Evolutionary conservation across 2,113 vertebrate genomes (phyloP).

Genomic region (Marmota monax): DNA sequence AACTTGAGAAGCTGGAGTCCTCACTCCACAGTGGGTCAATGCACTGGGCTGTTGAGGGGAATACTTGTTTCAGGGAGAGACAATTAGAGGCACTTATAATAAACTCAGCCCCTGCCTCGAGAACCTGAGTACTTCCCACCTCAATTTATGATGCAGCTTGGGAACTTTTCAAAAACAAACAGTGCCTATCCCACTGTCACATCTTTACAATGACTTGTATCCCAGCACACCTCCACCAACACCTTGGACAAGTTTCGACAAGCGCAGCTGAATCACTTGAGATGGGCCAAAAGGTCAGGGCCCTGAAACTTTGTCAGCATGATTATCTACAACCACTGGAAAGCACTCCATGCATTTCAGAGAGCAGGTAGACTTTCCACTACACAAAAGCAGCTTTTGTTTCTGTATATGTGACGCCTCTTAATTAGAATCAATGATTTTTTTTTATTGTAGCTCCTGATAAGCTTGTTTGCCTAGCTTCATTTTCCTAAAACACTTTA

Average conservation of each 20-base stretch:
- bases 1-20: conserved; percentile 54
- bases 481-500: conserved; percentile 84
- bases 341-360: conserved; percentile 82
- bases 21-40: conserved; percentile 41
- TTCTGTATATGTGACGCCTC: conserved; percentile 82
- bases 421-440: conserved; percentile 89
- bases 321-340: conserved; percentile 84
- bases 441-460: conserved; percentile 84
- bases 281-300: conserved; percentile 84
- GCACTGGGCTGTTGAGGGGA: neutral
- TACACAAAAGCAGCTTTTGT: conserved; percentile 87
- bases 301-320: conserved; percentile 83
- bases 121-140: conserved; percentile 67
- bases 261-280: conserved; percentile 83
- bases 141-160: conserved; percentile 52
- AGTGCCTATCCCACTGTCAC: conserved; percentile 61
- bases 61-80: conserved; percentile 36
- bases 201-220: conserved; percentile 71
- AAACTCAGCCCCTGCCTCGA: conserved; percentile 69
- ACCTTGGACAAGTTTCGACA: conserved; percentile 84
- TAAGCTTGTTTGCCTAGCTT: conserved; percentile 88
- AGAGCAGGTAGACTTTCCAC: conserved; percentile 76
- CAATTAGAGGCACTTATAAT: conserved; percentile 21
- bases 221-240: conserved; percentile 76
- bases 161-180: conserved; percentile 77